Conservation (phyloP, 2,113 vertebrate species). For the Myotis davidii region DNA sequence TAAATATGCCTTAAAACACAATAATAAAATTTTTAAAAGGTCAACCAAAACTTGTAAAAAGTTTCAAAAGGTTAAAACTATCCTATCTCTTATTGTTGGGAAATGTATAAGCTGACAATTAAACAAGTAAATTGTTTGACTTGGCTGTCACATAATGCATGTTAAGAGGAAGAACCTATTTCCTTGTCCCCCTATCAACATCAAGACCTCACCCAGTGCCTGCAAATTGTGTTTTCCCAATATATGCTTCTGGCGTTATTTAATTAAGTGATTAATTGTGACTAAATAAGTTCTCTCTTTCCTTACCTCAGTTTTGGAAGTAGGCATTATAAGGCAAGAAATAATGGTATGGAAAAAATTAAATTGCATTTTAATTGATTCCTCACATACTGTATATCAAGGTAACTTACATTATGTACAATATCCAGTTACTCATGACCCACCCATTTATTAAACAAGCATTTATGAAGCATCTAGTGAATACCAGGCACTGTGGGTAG, state of each 20-base stretch:
- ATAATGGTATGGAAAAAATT: not conserved
- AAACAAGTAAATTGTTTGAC: not conserved
- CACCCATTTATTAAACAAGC: not conserved
- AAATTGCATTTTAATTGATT: not conserved
- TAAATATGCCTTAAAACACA: constrained; percentile 11
- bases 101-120: not conserved
- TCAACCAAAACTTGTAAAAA: not conserved
- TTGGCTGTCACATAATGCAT: not conserved
- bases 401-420: not conserved
- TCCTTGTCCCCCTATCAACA: not conserved
- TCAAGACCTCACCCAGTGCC: not conserved
- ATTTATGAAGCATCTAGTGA: not conserved
- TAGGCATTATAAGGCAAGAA: constrained; percentile 21
- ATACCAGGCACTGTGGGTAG: not conserved
- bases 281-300: not conserved
- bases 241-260: not conserved
- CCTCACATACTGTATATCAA: not conserved
- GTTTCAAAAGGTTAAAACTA: constrained; percentile 5
- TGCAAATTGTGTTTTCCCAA: not conserved
- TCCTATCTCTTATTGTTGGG: not conserved
- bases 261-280: not conserved
- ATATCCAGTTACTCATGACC: not conserved
- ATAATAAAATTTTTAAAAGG: not conserved
- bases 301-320: not conserved
- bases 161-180: not conserved